These are phyloP conservation scores for Folsomia candida DNA, from an alignment of 2,888 invertebrate genomes.

Conservation along the genomic window DNA sequence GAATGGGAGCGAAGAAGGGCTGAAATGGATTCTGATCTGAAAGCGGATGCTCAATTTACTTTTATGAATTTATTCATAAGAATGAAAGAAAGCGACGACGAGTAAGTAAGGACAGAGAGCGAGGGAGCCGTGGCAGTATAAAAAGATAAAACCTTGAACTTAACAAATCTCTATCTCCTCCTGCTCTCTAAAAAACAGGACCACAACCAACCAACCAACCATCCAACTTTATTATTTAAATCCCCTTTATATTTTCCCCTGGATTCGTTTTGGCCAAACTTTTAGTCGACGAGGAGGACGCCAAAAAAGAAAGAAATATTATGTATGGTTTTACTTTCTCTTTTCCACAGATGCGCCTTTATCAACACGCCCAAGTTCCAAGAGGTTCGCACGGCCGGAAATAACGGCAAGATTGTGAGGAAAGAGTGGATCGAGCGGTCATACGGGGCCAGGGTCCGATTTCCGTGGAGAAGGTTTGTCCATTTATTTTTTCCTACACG, in stretches of 20 bases:
- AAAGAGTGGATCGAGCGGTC: constrained; percentile 75
- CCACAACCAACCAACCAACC: no score
- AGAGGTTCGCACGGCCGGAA: constrained; percentile 62
- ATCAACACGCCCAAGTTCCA: constrained; percentile 82
- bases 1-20: background rate
- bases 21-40: constrained; percentile 1
- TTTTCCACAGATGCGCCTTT: constrained; percentile 89
- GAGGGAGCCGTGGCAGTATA: no score
- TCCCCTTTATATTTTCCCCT: background rate
- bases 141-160: background rate
- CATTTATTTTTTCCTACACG: background rate
- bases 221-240: background rate
- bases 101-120: no score
- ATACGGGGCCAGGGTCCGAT: constrained; percentile 60
- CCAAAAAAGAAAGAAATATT: no score
- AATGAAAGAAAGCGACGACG: background rate
- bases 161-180: no score
- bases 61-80: constrained; percentile 22
- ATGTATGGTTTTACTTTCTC: no score
- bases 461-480: constrained; percentile 66
- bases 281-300: no score
- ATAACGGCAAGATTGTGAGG: constrained; percentile 65
- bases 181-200: background rate
- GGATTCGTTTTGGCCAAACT: background rate
- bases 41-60: constrained; percentile 18